Evolutionary conservation across 2,113 vertebrate species (phyloP).

Genomic region (Nipponia nippon): DNA sequence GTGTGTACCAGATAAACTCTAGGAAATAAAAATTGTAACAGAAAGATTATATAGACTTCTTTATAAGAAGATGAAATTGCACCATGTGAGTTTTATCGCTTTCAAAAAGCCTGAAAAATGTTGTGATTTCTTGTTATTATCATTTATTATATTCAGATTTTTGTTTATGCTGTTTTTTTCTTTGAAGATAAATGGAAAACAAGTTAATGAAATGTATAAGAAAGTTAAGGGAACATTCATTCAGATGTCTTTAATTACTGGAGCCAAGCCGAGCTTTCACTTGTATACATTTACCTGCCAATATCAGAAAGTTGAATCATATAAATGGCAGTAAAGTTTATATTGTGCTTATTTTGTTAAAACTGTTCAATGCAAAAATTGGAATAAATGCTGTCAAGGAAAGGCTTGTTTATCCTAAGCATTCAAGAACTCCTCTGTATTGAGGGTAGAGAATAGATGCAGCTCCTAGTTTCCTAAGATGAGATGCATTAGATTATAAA

Average conservation of each 20-base stretch:
- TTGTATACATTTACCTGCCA: neutral
- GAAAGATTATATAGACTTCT: neutral
- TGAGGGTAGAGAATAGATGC: neutral
- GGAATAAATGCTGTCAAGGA: neutral
- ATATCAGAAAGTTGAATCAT: neutral
- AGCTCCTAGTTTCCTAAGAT: neutral
- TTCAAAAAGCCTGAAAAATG: neutral
- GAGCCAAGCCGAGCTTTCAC: neutral
- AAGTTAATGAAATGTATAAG: neutral
- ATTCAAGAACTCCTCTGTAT: neutral
- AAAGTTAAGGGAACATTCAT: neutral
- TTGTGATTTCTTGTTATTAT: neutral
- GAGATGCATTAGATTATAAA: neutral
- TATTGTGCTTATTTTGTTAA: neutral
- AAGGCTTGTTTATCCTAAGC: neutral
- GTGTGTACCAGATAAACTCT: neutral
- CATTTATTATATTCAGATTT: neutral
- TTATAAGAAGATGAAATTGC: neutral
- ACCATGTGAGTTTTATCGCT: neutral
- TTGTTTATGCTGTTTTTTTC: neutral
- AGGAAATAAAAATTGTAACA: neutral
- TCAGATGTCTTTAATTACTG: neutral
- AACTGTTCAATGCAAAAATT: neutral
- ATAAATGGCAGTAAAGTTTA: neutral
- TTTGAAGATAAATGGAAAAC: neutral